These are phyloP conservation scores for Araneus ventricosus DNA, from an alignment of 1,140 invertebrate genomes.

Conservation along the genomic window DNA sequence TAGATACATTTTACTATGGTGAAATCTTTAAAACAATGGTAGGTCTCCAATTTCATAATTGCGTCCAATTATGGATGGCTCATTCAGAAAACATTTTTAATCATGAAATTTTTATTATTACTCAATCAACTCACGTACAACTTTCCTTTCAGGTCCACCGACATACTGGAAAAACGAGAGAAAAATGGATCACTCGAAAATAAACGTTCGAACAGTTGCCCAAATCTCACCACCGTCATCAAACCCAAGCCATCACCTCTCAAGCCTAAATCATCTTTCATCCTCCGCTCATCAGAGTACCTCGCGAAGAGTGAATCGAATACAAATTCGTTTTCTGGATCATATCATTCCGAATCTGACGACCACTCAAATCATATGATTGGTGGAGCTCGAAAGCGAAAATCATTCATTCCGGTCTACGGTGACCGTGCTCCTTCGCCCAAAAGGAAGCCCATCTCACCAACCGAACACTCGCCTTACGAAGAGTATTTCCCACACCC, in stretches of 20 bases:
- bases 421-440: conserved; percentile 43
- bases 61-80: no score
- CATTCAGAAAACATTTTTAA: no score
- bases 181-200: background rate
- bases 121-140: background rate
- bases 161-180: conserved; percentile 6
- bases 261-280: conserved; percentile 62
- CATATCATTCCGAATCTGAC: conserved; percentile 25
- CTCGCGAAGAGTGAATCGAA: background rate
- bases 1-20: background rate
- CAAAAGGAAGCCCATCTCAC: conserved; percentile 40
- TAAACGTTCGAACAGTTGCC: conserved; percentile 52
- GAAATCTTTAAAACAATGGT: background rate
- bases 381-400: conserved; percentile 59
- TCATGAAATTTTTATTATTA: background rate
- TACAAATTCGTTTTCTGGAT: background rate
- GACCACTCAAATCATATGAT: background rate
- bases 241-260: conserved; percentile 26
- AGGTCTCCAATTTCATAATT: no score
- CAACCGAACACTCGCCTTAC: conserved; percentile 38
- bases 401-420: conserved; percentile 63
- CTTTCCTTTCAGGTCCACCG: conserved; percentile 44
- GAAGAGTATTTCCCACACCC: conserved; percentile 65
- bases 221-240: conserved; percentile 29
- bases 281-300: conserved; percentile 47